Percentiles rank a stretch among this genome's conserved stretches.
Conservation (phyloP, 2,888 invertebrate genomes). For the Macaria liturata region DNA sequence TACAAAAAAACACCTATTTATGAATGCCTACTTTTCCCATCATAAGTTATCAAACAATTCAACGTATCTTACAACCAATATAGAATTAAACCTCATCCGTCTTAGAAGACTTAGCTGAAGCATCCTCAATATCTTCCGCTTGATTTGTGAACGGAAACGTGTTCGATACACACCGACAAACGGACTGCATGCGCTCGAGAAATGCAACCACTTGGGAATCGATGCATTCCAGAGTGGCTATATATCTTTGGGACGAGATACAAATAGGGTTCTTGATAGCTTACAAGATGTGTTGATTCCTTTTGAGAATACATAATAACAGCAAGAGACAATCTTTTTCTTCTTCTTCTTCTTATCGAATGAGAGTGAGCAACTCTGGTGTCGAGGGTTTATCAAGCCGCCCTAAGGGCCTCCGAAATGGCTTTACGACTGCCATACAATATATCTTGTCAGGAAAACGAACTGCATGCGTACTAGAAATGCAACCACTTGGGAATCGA, state of each 20-base stretch:
- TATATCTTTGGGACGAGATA: not conserved
- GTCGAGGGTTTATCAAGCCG: too few relatives aligned
- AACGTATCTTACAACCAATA: too few relatives aligned
- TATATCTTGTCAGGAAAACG: too few relatives aligned
- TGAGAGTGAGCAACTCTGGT: too few relatives aligned
- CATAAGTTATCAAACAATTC: too few relatives aligned
- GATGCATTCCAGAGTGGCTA: conserved; percentile 6
- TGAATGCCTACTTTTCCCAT: too few relatives aligned
- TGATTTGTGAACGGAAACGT: conserved; percentile 6
- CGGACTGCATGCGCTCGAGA: not conserved
- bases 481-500: conserved; percentile 3
- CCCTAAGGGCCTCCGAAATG: too few relatives aligned
- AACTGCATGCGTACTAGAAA: not conserved
- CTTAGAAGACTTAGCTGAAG: conserved; percentile 1
- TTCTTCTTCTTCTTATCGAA: too few relatives aligned
- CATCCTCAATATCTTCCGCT: conserved; percentile 1
- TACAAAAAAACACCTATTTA: too few relatives aligned
- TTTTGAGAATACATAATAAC: too few relatives aligned
- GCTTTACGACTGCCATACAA: too few relatives aligned
- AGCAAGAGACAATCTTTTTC: too few relatives aligned
- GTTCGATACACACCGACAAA: conserved; percentile 5
- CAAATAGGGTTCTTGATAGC: not conserved
- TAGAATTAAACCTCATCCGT: not conserved
- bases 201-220: conserved; percentile 2
- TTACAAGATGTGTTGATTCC: not conserved